A percentile compares a stretch with the other conserved stretches of the same genome.
These are phyloP conservation scores for Hypsopygia costalis DNA, from an alignment of 2,888 invertebrate species.

Conservation along the genomic window DNA sequence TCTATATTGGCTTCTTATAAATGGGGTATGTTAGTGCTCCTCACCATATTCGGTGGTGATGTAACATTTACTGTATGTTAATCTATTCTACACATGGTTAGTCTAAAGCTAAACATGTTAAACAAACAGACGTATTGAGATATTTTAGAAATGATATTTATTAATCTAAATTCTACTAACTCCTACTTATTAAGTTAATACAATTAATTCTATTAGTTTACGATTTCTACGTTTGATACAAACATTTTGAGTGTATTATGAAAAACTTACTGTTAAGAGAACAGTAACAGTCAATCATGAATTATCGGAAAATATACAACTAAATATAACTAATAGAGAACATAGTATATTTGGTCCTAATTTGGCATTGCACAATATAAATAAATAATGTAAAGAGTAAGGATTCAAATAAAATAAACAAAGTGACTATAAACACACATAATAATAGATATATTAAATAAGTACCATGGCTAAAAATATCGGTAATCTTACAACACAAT, in stretches of 20 bases:
- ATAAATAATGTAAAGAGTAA: conserved; percentile 54
- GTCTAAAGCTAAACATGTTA: conserved; percentile 79
- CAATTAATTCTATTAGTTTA: conserved; percentile 75
- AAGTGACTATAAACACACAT: conserved; percentile 51
- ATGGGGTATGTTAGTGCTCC: conserved; percentile 69
- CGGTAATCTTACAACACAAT: conserved; percentile 42
- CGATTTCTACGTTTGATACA: conserved; percentile 59
- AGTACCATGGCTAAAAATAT: conserved; percentile 38
- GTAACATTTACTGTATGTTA: conserved; percentile 57
- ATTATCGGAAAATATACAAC: conserved; percentile 48
- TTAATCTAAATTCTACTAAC: conserved; percentile 71
- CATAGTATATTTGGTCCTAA: conserved; percentile 48
- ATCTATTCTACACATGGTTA: conserved; percentile 77
- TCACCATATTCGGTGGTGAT: conserved; percentile 40
- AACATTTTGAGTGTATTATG: conserved; percentile 41
- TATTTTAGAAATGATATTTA: conserved; percentile 77
- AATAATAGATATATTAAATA: conserved; percentile 31
- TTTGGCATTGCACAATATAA: conserved; percentile 56
- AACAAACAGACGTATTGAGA: conserved; percentile 77
- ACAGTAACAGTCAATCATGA: conserved; percentile 47
- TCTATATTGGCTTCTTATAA: conserved; percentile 54
- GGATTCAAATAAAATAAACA: conserved; percentile 43
- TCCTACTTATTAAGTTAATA: conserved; percentile 71
- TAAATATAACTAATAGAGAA: conserved; percentile 60
- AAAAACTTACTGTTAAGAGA: conserved; percentile 47